Base-by-base conservation (phyloP, 53 echinoderm and acorn worm species). In the Henricia sp. region DNA sequence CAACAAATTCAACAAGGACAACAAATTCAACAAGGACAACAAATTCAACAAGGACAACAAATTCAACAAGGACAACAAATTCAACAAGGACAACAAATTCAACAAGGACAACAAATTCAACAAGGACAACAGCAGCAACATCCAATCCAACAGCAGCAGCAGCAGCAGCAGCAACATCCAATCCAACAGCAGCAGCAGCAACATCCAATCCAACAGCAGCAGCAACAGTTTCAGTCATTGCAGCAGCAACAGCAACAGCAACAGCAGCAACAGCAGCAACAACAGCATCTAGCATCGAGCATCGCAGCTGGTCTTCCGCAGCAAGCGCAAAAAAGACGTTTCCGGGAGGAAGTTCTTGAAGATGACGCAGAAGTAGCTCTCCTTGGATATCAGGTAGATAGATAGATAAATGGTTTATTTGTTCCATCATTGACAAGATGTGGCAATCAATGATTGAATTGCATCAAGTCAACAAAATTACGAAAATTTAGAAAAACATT, bases 311-410 rank as follows among this genome's bases (percentile, higher is more conserved):
- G 37, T 28, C 71, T 25, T 35, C 73, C 50, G 37, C 77, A 66
- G 19, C 93, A 68, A 38, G 85, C 73, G 12, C 71, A 55, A 14
- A 93, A 93, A 85, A 51, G 93, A 40, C 68, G 88, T 19, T 93
- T 93, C 69, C 65, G 85, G 25, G 93, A 93, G 65, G 93, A 93
- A 35, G 71, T 68, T 3, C 55, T 82, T 25, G 85, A 68, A 1
- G 82, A 89, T 13, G 71, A 76, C 30, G 65, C 85, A 0, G 84
- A 93, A 75, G 93, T 88, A 37, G 85, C 46, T 21, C 70, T 93
- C 13, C 77, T 87, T 17, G 90, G 90, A 16, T 90, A 90, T 54
- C 90, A 90, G 70, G 90, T 90, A 86, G 70, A 71, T n/a, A n/a
- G n/a, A n/a, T n/a, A n/a, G n/a, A n/a, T n/a, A n/a, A n/a, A n/a